Evolutionary conservation across 2,888 invertebrate species (phyloP), one percentile per base, ranked within the genome.

Genomic region (Cataglyphis albicans): DNA sequence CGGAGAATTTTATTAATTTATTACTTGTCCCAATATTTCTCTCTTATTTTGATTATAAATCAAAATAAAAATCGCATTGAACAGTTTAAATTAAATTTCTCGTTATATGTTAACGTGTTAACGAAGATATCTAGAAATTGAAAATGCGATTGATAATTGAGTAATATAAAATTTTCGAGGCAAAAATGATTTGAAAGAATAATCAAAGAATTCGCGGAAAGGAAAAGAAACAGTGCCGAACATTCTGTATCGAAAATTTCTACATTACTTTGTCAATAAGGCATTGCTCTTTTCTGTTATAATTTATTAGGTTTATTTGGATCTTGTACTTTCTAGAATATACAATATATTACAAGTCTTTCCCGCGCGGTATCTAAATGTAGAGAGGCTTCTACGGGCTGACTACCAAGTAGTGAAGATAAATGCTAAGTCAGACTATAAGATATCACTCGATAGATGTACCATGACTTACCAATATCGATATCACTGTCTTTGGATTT

Each of bases 371-470:
- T 78, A 78, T 70, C 70, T 70, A 70, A 78, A 78, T 78, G 44
- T 72, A 78, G 76, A 57, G 55, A 41, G 41, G 59, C 55, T 78
- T 12, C 59, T 78, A 78, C 83, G 85, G 81, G 76, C 82, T 84
- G 89, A 90, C 91, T 91, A 91, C 88, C 89, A 88, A 91, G 89
- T 87, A 89, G 91, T 68, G 80, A 85, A 84, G 85, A 90, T 90
- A 81, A 85, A 91, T 88, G 89, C 83, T 84, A 83, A 85, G 81
- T 83, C 85, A 82, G 76, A 85, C 80, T 81, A 59, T 81, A 78
- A 88, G 83, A 88, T 88, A 88, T 88, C 44, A 59, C 70, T 18
- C 44, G 57, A n/a, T 32, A 70, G 72, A 21, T 25, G 48, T 44
- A 32, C 4, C 25, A 35, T 21, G 12, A 70, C 21, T 70, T 59